phyloP scores from a whole-genome alignment of 2,113 vertebrate species.

The Sclerurus mexicanus region DNA sequence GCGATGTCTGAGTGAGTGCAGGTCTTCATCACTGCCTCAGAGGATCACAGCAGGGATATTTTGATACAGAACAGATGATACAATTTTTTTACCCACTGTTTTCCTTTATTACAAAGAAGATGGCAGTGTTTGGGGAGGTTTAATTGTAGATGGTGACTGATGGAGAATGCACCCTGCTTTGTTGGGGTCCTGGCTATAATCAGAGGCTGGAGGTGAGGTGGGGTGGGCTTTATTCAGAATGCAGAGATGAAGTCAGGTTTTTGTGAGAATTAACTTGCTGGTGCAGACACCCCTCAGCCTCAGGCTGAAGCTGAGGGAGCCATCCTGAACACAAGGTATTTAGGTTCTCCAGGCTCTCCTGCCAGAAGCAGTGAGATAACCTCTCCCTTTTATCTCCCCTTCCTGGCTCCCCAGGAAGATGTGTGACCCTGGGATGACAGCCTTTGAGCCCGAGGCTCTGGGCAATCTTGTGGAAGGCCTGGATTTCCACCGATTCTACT shows the following conservation, averaged over 20 bases:
- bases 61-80: background rate
- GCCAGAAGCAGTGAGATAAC: background rate
- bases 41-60: background rate
- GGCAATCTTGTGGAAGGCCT: conserved; percentile 97
- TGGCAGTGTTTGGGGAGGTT: background rate
- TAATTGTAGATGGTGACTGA: background rate
- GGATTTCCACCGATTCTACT: conserved; percentile 98
- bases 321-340: fast-evolving
- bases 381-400: background rate
- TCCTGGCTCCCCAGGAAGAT: conserved; percentile 84
- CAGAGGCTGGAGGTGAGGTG: background rate
- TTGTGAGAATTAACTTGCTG: background rate
- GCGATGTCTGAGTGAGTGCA: background rate
- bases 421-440: conserved; percentile 97
- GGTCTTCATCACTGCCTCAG: background rate
- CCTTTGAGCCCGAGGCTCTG: conserved; percentile 94
- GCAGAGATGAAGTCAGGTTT: background rate
- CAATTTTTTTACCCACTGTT: background rate
- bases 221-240: background rate
- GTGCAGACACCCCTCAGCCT: background rate
- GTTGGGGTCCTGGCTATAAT: background rate
- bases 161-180: background rate
- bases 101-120: background rate
- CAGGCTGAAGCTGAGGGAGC: background rate
- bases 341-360: background rate